Base-by-base conservation (phyloP, 2,113 vertebrate genomes). In the Edolisoma coerulescens region DNA sequence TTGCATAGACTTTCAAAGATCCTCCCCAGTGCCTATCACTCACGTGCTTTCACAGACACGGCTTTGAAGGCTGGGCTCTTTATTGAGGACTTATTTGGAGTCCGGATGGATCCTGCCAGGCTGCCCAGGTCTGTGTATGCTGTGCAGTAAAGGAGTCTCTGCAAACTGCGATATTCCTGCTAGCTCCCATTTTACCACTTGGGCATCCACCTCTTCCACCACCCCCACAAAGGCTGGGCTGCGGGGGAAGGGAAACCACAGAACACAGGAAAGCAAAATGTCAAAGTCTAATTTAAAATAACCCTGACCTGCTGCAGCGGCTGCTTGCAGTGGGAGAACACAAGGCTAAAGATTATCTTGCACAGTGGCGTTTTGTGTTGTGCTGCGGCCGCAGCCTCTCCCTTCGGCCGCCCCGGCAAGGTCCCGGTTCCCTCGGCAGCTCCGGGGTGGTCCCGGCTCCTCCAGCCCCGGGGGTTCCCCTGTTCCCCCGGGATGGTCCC, bases 221-320 rank as follows among this genome's bases (percentile, higher is more conserved):
- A 10, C 6, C 50, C 52, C n/a, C 41, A 13, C 56, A n/a, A 28
- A 63, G 44, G 63, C 0, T 44, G 81, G 57, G 65, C 76, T 39
- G 50, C 1, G 45, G 52, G 52, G 52, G 44, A 49, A 63, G 37
- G 56, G 42, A 86, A 92, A 57, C 89, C 87, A 37, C 85, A 41
- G 50, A 89, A 64, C 54, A 50, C 61, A 47, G 70, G 75, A 45
- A 91, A 94, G 81, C 32, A 33, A 84, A 84, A 92, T 7, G 81
- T n/a, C 77, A 50, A 41, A 75, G 50, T 22, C 86, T 33, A 6
- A 64, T 54, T 90, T 52, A 52, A 67, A 84, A 65, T 23, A 54
- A 32, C 82, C 84, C 63, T n/a, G 79, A 37, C 69, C 84, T 14
- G 45, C 80, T 21, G 61, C 47, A 57, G 77, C 1, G 63, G 13